Evolutionary conservation across 2,888 invertebrate genomes (phyloP).

Genomic region (Rhynchonema sp.): DNA sequence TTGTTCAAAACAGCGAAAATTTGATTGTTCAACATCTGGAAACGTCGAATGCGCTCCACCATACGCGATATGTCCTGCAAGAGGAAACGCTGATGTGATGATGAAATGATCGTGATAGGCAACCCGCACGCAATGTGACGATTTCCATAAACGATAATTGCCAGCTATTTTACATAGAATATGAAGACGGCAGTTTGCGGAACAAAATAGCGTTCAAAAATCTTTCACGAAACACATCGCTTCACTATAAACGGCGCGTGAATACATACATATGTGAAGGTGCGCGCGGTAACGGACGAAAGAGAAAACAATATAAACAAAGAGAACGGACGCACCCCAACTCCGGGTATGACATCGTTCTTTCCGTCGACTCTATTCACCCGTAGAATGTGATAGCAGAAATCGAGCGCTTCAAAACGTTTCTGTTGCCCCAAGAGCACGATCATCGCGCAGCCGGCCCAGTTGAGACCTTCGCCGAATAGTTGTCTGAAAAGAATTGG

Average conservation of each 20-base stretch:
- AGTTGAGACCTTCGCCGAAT: constrained; percentile 93
- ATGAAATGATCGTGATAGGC: too few species aligned
- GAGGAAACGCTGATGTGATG: too few species aligned
- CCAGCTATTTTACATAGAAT: too few species aligned
- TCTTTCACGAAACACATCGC: too few species aligned
- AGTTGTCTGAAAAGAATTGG: constrained; percentile 51
- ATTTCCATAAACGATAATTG: too few species aligned
- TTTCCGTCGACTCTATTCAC: constrained; percentile 89
- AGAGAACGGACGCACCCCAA: constrained; percentile 48
- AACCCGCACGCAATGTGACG: too few species aligned
- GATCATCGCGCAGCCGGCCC: constrained; percentile 95
- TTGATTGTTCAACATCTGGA: constrained; percentile 93
- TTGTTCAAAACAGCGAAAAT: constrained; percentile 17
- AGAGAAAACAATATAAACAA: not conserved
- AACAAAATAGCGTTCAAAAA: too few species aligned
- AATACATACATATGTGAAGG: too few species aligned
- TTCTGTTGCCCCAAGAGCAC: constrained; percentile 80
- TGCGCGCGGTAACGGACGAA: not conserved
- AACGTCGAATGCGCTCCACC: constrained; percentile 89
- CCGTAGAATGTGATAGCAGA: constrained; percentile 87
- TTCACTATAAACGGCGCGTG: too few species aligned
- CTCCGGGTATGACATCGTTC: constrained; percentile 79
- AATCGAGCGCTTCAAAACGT: constrained; percentile 87
- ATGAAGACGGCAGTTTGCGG: too few species aligned
- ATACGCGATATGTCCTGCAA: constrained; percentile 58